phyloP scores from a whole-genome alignment of 2,797 vertebrate species.

The Scyliorhinus canicula region DNA sequence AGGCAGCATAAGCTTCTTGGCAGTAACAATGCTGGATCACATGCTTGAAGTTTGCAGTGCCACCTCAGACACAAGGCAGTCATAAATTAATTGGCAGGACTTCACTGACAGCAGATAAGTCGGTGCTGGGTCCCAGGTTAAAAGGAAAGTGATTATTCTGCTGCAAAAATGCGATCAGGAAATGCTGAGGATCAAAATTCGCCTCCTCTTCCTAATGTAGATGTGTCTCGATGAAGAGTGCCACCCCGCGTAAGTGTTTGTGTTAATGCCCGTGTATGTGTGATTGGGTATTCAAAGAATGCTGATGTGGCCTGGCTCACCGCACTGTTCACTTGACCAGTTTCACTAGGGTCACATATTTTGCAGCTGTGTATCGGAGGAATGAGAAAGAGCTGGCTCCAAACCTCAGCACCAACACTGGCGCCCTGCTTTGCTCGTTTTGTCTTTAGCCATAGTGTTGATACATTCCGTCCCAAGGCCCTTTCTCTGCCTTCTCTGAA shows the following conservation, averaged over 20 bases:
- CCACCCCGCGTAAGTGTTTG: neutral
- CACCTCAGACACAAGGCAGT: neutral
- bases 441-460: neutral
- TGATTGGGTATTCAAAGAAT: neutral
- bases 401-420: neutral
- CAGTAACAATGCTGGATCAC: neutral
- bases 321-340: neutral
- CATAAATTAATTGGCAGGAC: neutral
- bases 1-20: neutral
- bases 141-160: neutral
- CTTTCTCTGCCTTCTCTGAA: neutral
- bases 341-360: neutral
- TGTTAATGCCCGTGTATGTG: neutral
- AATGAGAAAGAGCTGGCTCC: too few species aligned
- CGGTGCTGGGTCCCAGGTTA: neutral
- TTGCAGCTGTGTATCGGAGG: neutral
- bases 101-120: too few species aligned
- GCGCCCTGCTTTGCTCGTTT: neutral
- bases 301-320: neutral
- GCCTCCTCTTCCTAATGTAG: neutral
- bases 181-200: neutral
- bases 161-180: neutral
- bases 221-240: neutral
- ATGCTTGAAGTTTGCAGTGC: neutral
- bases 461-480: neutral